Conservation (phyloP, 2,113 vertebrate species). For the Phaethornis superciliosus region DNA sequence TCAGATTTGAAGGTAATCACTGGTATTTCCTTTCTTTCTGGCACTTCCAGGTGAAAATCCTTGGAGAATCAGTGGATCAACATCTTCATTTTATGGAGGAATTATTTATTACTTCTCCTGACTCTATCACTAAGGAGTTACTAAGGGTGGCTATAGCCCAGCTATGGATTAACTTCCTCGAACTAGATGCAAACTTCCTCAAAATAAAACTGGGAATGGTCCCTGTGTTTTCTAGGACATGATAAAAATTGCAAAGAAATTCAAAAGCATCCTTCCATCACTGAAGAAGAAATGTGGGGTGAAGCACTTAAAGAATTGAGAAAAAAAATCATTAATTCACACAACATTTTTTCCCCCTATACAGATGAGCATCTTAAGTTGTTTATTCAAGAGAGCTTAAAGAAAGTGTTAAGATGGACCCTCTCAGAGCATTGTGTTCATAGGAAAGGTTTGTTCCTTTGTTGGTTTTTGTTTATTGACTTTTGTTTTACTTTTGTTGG, state of each 20-base stretch:
- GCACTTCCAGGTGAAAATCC: not conserved
- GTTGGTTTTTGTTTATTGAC: too few species aligned
- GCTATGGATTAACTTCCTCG: not conserved
- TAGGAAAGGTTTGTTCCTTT: not conserved
- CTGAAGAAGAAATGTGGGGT: fast-evolving
- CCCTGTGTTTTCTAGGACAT: not conserved
- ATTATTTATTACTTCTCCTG: not conserved
- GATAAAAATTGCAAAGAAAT: not conserved
- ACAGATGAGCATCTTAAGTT: not conserved
- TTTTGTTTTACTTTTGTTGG: too few species aligned
- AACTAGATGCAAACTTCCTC: not conserved
- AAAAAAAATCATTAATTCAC: not conserved
- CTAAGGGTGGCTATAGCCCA: not conserved
- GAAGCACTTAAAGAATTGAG: fast-evolving
- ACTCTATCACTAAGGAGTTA: not conserved
- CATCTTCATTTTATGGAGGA: not conserved
- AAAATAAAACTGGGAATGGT: not conserved
- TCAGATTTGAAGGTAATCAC: not conserved
- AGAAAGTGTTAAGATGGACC: not conserved
- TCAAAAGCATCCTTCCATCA: not conserved
- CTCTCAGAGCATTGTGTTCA: not conserved
- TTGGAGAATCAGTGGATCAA: not conserved
- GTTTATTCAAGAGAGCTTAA: not conserved
- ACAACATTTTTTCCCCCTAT: not conserved
- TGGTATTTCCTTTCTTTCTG: not conserved